Evolutionary conservation across 2,797 vertebrate genomes (phyloP).

Genomic region (Chloroceryle inda): DNA sequence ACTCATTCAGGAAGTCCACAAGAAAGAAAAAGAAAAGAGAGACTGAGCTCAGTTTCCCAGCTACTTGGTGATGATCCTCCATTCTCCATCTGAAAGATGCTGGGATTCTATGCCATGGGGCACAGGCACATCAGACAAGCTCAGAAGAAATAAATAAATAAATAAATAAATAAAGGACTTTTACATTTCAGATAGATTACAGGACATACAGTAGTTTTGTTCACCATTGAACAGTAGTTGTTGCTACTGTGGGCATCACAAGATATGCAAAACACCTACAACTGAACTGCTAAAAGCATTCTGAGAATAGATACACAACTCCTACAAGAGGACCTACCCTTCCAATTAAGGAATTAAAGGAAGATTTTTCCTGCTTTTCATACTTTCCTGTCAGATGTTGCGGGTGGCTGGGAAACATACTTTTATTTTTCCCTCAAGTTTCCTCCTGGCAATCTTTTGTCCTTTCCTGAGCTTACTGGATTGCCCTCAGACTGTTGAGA

Average conservation of each 20-base stretch:
- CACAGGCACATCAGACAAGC: background rate
- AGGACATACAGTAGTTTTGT: background rate
- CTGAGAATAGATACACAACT: background rate
- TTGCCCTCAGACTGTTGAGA: background rate
- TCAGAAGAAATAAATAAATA: background rate
- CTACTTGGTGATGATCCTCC: background rate
- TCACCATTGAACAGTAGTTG: background rate
- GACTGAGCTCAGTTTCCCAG: background rate
- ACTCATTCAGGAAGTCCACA: background rate
- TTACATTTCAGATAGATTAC: background rate
- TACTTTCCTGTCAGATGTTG: background rate
- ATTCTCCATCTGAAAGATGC: background rate
- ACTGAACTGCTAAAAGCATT: background rate
- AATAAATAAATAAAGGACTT: background rate
- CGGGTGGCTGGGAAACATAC: fast-evolving
- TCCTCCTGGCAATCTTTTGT: background rate
- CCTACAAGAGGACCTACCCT: background rate
- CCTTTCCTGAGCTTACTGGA: background rate
- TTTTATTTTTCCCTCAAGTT: background rate
- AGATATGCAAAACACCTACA: background rate
- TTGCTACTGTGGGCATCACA: background rate
- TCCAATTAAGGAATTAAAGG: background rate
- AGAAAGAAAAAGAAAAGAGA: background rate
- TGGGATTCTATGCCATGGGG: background rate
- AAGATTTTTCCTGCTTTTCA: background rate